A percentile compares a stretch with the other conserved stretches of the same genome.
These are phyloP conservation scores for Horisme vitalbata DNA, from an alignment of 2,888 invertebrate species.

Conservation along the genomic window DNA sequence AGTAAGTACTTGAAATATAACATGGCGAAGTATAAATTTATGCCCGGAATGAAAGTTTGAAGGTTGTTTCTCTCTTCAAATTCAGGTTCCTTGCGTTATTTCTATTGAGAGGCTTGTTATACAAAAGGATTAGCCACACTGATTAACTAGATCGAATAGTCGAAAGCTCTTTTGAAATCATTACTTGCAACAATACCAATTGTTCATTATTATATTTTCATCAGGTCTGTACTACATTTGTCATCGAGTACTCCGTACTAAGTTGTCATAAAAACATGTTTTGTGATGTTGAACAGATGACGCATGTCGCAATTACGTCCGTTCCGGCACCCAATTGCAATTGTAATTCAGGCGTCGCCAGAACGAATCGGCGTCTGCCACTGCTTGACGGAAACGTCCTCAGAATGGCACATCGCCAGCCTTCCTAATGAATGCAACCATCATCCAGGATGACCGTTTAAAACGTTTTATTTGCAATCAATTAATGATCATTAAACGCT, in stretches of 20 bases:
- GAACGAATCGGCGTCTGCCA: constrained; percentile 63
- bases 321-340: constrained; percentile 58
- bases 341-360: constrained; percentile 66
- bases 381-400: constrained; percentile 69
- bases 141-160: not conserved
- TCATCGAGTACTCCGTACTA: constrained; percentile 14
- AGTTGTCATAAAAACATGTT: constrained; percentile 32
- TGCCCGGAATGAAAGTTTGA: constrained; percentile 6
- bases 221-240: constrained; percentile 3
- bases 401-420: constrained; percentile 72
- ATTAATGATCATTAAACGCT: not conserved
- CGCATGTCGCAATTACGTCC: constrained; percentile 62
- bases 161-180: constrained; percentile 3
- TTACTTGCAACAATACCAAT: not conserved
- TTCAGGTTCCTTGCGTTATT: constrained; percentile 1
- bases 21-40: constrained; percentile 3
- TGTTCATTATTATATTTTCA: constrained; percentile 16
- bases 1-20: constrained; percentile 10
- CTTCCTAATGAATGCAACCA: constrained; percentile 62
- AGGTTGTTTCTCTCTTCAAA: constrained; percentile 1
- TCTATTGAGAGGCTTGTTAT: not conserved
- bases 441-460: constrained; percentile 45
- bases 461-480: constrained; percentile 11
- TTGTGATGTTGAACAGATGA: constrained; percentile 48
- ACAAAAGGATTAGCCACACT: constrained; percentile 1